These are phyloP conservation scores for Sylvia atricapilla DNA, from an alignment of 2,113 vertebrate genomes.

Conservation along the genomic window DNA sequence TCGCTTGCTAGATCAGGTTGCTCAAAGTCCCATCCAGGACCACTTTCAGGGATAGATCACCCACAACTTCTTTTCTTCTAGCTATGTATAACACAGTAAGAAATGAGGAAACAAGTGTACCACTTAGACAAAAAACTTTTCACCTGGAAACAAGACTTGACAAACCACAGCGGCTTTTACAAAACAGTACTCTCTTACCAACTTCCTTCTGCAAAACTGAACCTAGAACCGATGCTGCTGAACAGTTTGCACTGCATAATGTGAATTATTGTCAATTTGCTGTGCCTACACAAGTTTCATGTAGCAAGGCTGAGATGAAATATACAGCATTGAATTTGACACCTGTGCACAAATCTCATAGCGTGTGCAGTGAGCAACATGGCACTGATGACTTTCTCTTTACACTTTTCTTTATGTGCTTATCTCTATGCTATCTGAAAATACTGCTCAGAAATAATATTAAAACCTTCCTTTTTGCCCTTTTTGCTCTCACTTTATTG, in stretches of 20 bases:
- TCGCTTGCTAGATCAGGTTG: neutral
- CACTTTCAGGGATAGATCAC: neutral
- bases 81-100: neutral
- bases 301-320: neutral
- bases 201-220: neutral
- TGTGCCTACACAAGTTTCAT: neutral
- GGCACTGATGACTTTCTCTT: neutral
- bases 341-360: neutral
- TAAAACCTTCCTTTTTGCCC: neutral
- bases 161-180: neutral
- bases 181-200: neutral
- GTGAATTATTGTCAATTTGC: neutral
- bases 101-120: neutral
- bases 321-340: neutral
- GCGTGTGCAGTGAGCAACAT: neutral
- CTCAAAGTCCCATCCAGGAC: neutral
- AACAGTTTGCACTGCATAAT: neutral
- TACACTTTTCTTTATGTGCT: neutral
- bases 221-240: neutral
- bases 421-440: neutral
- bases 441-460: neutral
- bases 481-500: neutral
- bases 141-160: neutral
- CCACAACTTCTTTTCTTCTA: neutral
- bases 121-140: neutral